Evolutionary conservation across 2,113 vertebrate genomes (phyloP).

Genomic region (Austrofundulus limnaeus): DNA sequence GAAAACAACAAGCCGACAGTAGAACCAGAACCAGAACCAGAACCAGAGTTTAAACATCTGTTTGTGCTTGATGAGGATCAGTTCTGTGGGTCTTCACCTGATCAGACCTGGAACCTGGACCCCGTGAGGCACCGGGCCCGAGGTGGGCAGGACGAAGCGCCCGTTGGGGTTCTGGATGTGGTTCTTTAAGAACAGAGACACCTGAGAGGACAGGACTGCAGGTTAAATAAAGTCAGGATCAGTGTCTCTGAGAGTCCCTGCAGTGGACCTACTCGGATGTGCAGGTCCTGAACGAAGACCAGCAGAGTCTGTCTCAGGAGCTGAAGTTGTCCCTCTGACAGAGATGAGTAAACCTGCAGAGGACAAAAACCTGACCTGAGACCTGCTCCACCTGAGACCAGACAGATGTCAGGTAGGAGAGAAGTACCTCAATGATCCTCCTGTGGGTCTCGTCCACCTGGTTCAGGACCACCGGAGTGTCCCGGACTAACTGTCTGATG

Average conservation of each 20-base stretch:
- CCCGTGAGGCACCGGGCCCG: slow-evolving; percentile 88
- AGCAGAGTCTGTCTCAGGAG: slow-evolving; percentile 92
- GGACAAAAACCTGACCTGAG: background rate
- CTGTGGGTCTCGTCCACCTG: slow-evolving; percentile 88
- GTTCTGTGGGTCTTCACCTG: slow-evolving; percentile 78
- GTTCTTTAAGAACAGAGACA: slow-evolving; percentile 91
- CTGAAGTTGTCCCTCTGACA: slow-evolving; percentile 88
- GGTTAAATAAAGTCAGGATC: too few species aligned
- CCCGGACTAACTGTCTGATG: slow-evolving; percentile 83
- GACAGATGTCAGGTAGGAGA: background rate
- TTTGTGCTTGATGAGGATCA: too few species aligned
- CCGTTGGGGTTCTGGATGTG: slow-evolving; percentile 90
- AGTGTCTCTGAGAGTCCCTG: too few species aligned
- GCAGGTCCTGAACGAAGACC: slow-evolving; percentile 91
- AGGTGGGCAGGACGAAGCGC: slow-evolving; percentile 83
- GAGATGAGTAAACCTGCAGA: slow-evolving; percentile 78
- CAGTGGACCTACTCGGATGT: slow-evolving; percentile 84
- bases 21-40: too few species aligned
- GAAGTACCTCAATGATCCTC: slow-evolving; percentile 84
- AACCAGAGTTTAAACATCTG: too few species aligned
- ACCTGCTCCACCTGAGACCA: too few species aligned
- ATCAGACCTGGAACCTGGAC: slow-evolving; percentile 89
- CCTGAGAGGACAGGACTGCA: slow-evolving; percentile 63
- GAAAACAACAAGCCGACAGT: background rate
- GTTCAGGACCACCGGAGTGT: slow-evolving; percentile 83